Conservation (phyloP, 2,797 vertebrate species). For the Buphagus erythrorhynchus region DNA sequence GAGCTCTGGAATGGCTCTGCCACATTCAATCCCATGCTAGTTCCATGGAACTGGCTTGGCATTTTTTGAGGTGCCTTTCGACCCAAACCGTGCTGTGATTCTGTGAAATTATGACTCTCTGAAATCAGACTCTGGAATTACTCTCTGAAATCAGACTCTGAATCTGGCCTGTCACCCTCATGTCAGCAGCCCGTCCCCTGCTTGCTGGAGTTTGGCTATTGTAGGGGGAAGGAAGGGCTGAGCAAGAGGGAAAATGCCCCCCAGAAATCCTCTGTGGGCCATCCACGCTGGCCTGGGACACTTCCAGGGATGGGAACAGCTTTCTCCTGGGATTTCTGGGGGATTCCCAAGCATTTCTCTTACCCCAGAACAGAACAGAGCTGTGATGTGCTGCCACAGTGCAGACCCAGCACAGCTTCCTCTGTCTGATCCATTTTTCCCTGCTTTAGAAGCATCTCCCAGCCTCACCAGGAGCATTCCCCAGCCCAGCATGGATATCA, state of each 20-base stretch:
- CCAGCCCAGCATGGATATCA: not conserved
- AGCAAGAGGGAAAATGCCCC: not conserved
- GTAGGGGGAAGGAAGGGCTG: not conserved
- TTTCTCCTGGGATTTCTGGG: not conserved
- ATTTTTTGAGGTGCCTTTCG: not conserved
- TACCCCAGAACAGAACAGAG: no score
- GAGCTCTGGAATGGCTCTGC: not conserved
- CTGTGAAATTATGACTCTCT: not conserved
- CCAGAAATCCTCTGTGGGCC: accelerated
- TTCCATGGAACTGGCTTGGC: no score
- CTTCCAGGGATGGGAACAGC: not conserved
- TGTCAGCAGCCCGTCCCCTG: not conserved
- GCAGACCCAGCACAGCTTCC: not conserved
- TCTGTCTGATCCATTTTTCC: not conserved
- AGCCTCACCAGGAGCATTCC: not conserved
- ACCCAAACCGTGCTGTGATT: not conserved
- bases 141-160: not conserved
- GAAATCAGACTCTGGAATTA: not conserved
- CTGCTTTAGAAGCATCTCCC: not conserved
- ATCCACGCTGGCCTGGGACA: not conserved
- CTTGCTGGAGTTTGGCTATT: accelerated
- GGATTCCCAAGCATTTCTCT: not conserved
- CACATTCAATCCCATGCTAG: not conserved
- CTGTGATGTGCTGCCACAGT: accelerated
- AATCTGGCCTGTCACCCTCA: not conserved